Evolutionary conservation across 2,797 vertebrate genomes (phyloP).

Genomic region (Rhynchonycteris naso): DNA sequence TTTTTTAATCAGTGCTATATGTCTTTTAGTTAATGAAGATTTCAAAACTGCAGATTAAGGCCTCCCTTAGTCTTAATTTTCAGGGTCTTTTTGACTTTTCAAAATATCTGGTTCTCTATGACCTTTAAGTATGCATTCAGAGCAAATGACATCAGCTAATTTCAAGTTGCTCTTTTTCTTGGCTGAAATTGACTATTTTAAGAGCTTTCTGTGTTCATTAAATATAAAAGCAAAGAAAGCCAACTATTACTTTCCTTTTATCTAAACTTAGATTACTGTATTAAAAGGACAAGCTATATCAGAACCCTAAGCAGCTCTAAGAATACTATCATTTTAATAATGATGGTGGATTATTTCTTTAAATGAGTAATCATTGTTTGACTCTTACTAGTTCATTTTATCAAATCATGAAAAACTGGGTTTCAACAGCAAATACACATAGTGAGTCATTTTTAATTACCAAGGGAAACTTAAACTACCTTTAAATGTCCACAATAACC

Average conservation of each 20-base stretch:
- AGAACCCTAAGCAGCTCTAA: background rate
- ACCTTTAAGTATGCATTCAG: background rate
- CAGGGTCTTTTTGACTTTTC: background rate
- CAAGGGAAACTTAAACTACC: constrained; percentile 42
- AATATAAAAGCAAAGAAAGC: constrained; percentile 17
- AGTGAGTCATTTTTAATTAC: constrained; percentile 26
- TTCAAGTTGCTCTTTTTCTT: background rate
- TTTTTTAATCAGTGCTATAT: background rate
- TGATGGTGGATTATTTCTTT: background rate
- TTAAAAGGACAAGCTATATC: constrained; percentile 9
- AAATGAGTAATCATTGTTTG: constrained; percentile 32
- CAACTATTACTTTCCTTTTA: constrained; percentile 52
- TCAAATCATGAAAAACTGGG: constrained; percentile 52
- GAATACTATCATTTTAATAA: constrained; percentile 35
- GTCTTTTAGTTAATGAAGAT: background rate
- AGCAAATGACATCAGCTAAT: constrained; percentile 26
- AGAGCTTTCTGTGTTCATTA: constrained; percentile 36
- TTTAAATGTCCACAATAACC: constrained; percentile 52
- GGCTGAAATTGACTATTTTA: constrained; percentile 40
- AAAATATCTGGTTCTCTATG: background rate
- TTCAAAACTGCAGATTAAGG: background rate
- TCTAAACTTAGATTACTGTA: constrained; percentile 41
- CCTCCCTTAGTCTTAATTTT: background rate
- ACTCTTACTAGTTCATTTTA: constrained; percentile 35
- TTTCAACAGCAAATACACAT: constrained; percentile 19